phyloP scores from a whole-genome alignment of 2,888 invertebrate species.

The Gryllus longicercus region DNA sequence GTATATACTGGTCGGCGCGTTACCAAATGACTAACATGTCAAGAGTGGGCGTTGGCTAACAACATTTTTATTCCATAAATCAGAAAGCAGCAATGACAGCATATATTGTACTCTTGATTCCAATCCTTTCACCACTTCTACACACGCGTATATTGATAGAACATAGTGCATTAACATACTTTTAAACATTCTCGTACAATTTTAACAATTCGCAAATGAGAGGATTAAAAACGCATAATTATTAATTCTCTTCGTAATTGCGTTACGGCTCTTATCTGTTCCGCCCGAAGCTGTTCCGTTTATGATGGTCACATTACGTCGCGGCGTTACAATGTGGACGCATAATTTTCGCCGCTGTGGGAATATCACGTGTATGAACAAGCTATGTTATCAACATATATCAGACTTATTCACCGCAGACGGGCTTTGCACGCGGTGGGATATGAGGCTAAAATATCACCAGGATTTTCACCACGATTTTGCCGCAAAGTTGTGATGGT shows the following conservation, averaged over 20 bases:
- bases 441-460: background rate
- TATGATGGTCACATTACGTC: background rate
- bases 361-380: background rate
- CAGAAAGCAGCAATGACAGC: too few species aligned
- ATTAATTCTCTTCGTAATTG: background rate
- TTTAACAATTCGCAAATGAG: background rate
- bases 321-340: background rate
- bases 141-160: too few species aligned
- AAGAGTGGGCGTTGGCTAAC: too few species aligned
- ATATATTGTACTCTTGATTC: too few species aligned
- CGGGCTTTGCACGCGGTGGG: background rate
- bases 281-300: background rate
- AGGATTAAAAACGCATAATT: background rate
- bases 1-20: too few species aligned
- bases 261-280: background rate
- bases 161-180: too few species aligned
- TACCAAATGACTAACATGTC: too few species aligned
- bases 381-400: background rate
- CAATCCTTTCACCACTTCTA: too few species aligned
- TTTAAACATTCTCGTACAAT: background rate
- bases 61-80: too few species aligned
- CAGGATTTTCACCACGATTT: background rate
- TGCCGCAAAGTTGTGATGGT: background rate
- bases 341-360: background rate
- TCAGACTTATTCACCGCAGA: background rate